Conservation (phyloP, 2,113 vertebrate genomes). For the Heterotis niloticus region DNA sequence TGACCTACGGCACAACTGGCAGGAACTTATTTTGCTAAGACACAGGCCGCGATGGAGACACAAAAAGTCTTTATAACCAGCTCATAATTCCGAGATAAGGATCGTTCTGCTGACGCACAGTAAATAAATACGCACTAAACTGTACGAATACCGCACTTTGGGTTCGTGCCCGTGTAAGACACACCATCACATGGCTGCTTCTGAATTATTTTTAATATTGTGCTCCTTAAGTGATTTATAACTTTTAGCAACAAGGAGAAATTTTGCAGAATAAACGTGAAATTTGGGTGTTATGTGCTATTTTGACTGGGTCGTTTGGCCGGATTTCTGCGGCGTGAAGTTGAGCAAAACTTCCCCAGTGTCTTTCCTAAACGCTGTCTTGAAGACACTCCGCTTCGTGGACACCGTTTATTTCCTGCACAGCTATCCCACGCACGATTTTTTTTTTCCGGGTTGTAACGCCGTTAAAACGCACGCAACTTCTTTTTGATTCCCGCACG, state of each 20-base stretch:
- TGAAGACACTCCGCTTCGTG: too few relatives aligned
- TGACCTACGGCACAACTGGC: background rate
- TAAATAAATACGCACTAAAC: background rate
- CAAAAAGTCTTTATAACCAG: background rate
- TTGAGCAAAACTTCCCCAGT: too few relatives aligned
- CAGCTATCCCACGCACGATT: too few relatives aligned
- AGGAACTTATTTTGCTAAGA: background rate
- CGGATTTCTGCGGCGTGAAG: too few relatives aligned
- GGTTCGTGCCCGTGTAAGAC: background rate
- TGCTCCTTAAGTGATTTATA: background rate
- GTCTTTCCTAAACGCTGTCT: too few relatives aligned
- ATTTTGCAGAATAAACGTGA: background rate
- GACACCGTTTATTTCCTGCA: too few relatives aligned
- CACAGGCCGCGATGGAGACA: background rate
- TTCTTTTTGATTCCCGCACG: background rate
- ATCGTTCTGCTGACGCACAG: background rate
- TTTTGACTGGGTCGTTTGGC: too few relatives aligned
- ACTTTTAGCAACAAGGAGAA: background rate
- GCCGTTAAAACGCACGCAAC: background rate
- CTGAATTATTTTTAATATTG: background rate
- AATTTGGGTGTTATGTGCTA: too few relatives aligned
- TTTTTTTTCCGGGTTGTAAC: background rate
- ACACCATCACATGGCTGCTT: constrained; percentile 6
- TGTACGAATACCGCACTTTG: background rate
- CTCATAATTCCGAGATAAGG: background rate